These are phyloP conservation scores for Drosophila paulistorum DNA, from an alignment of 1,140 invertebrate species.

Conservation along the genomic window DNA sequence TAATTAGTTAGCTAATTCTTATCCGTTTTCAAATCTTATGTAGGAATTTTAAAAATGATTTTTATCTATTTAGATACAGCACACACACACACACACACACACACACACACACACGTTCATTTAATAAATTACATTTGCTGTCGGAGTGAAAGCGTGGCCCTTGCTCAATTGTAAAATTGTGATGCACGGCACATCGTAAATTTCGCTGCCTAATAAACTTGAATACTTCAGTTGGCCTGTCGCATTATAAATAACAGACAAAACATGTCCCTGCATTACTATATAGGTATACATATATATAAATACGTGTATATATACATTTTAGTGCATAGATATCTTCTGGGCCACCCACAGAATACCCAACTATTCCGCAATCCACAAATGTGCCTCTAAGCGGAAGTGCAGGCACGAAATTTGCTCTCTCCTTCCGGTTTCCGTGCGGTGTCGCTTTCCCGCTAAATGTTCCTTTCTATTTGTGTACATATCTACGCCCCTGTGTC, in stretches of 20 bases:
- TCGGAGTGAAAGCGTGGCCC: not conserved
- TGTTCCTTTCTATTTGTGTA: constrained; percentile 7
- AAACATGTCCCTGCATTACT: constrained; percentile 21
- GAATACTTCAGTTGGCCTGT: constrained; percentile 49
- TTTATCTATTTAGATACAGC: not conserved
- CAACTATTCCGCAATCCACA: constrained; percentile 32
- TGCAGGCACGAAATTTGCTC: constrained; percentile 73
- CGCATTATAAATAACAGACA: constrained; percentile 66
- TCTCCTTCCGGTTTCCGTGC: constrained; percentile 66
- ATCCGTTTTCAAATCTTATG: not conserved
- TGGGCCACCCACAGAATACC: constrained; percentile 5
- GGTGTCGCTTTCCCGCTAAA: constrained; percentile 38
- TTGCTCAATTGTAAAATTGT: constrained; percentile 29
- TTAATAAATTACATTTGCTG: constrained; percentile 10
- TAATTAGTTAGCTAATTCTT: not conserved
- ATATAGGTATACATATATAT: constrained; percentile 16
- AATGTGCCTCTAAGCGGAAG: constrained; percentile 63
- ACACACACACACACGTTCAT: constrained; percentile 14
- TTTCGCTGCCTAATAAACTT: constrained; percentile 48
- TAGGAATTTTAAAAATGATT: not conserved
- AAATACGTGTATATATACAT: constrained; percentile 1
- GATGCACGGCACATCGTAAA: constrained; percentile 48
- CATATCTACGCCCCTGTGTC: not conserved
- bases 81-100: not conserved
- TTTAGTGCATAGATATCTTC: not conserved